phyloP scores from a whole-genome alignment of 2,113 vertebrate species.

The Lycaon pictus region DNA sequence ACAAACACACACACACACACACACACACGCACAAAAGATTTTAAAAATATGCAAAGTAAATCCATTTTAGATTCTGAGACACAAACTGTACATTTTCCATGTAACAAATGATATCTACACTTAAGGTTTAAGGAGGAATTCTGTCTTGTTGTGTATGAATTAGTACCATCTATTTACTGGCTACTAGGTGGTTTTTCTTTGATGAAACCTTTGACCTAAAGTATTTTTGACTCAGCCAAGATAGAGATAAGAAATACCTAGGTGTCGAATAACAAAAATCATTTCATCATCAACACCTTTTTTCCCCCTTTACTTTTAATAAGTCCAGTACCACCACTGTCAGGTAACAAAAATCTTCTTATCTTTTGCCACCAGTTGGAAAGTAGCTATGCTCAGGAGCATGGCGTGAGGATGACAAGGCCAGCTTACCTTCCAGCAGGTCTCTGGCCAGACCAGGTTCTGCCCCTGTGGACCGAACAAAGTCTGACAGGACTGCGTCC shows the following conservation, averaged over 20 bases:
- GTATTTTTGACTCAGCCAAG: constrained; percentile 39
- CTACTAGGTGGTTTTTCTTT: not conserved
- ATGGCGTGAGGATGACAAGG: not conserved
- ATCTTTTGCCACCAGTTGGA: not conserved
- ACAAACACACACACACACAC: too few species aligned
- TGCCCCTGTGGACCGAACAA: constrained; percentile 99
- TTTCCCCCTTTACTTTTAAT: not conserved
- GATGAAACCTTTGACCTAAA: not conserved
- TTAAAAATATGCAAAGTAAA: not conserved
- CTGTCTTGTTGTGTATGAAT: not conserved
- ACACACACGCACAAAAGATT: too few species aligned
- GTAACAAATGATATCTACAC: not conserved
- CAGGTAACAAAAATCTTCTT: not conserved
- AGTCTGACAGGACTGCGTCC: constrained; percentile 99
- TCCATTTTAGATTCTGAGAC: not conserved
- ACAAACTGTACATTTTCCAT: not conserved
- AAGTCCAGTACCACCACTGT: too few species aligned
- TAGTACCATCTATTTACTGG: not conserved
- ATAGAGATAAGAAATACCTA: not conserved
- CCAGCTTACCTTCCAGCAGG: constrained; percentile 97
- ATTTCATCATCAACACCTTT: not conserved
- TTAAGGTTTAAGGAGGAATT: not conserved
- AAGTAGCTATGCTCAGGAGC: not conserved
- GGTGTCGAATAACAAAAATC: not conserved
- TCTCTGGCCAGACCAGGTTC: constrained; percentile 99